Conservation (phyloP, 2,797 vertebrate genomes). For the Trematomus bernacchii region DNA sequence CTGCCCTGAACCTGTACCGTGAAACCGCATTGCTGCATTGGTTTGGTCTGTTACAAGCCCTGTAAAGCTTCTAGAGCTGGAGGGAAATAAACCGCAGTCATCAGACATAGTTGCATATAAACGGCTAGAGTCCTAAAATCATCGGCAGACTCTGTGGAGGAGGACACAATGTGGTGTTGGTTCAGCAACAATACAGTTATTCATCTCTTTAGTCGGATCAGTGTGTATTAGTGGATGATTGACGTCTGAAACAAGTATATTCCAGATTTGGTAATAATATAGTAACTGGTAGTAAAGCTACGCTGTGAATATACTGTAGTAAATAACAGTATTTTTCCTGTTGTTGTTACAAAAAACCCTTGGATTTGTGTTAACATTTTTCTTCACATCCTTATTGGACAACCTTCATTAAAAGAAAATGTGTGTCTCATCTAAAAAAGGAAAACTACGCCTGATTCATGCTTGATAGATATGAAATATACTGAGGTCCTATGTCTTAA, state of each 20-base stretch:
- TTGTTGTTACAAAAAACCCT: no score
- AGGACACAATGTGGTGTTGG: not conserved
- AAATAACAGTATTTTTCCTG: no score
- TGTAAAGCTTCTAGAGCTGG: constrained; percentile 15
- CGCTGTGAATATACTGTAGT: not conserved
- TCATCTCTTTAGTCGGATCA: not conserved
- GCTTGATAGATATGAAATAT: no score
- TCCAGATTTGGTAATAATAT: constrained; percentile 4
- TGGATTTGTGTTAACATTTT: no score
- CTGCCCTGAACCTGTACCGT: constrained; percentile 24
- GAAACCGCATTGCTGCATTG: constrained; percentile 26
- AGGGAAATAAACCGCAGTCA: constrained; percentile 25
- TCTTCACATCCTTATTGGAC: no score
- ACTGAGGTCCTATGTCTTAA: not conserved
- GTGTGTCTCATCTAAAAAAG: no score
- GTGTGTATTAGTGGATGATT: not conserved
- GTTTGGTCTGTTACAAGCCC: constrained; percentile 10
- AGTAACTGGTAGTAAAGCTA: not conserved
- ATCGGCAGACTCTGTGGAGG: not conserved
- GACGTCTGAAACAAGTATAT: not conserved
- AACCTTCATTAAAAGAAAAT: no score
- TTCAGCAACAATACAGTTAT: constrained; percentile 10
- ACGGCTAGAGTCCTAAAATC: no score
- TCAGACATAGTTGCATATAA: not conserved
- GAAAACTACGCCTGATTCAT: no score